Percentiles rank a stretch among this genome's conserved stretches.
These are phyloP conservation scores for Pseudobourletiella spinata DNA, from an alignment of 1,140 invertebrate species.

Conservation along the genomic window DNA sequence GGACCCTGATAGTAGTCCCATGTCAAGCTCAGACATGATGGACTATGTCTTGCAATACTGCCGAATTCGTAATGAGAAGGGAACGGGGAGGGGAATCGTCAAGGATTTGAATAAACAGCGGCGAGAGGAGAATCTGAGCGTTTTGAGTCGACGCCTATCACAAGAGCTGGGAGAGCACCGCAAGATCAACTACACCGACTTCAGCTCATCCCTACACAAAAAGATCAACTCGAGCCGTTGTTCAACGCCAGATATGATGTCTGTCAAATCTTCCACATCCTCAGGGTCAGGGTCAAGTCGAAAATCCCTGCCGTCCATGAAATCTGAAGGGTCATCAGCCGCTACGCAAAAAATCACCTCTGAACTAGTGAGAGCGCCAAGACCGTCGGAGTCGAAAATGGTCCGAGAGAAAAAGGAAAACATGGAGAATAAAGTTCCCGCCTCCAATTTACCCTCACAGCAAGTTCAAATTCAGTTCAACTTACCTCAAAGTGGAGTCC, in stretches of 20 bases:
- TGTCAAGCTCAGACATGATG: not conserved
- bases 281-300: too few relatives aligned
- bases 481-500: too few relatives aligned
- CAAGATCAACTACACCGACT: not conserved
- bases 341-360: not conserved
- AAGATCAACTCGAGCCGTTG: not conserved
- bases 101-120: not conserved
- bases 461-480: not conserved
- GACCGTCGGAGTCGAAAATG: not conserved
- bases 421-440: not conserved
- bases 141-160: not conserved
- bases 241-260: not conserved
- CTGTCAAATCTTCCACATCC: too few relatives aligned
- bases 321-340: not conserved
- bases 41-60: not conserved
- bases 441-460: too few relatives aligned
- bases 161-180: not conserved
- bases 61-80: not conserved
- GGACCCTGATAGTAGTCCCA: not conserved
- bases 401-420: not conserved
- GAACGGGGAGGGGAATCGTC: too few relatives aligned
- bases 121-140: not conserved
- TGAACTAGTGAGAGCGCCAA: not conserved
- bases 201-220: not conserved
- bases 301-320: too few relatives aligned